phyloP scores from a whole-genome alignment of 1,140 invertebrate species.

The Dendrolimus kikuchii region DNA sequence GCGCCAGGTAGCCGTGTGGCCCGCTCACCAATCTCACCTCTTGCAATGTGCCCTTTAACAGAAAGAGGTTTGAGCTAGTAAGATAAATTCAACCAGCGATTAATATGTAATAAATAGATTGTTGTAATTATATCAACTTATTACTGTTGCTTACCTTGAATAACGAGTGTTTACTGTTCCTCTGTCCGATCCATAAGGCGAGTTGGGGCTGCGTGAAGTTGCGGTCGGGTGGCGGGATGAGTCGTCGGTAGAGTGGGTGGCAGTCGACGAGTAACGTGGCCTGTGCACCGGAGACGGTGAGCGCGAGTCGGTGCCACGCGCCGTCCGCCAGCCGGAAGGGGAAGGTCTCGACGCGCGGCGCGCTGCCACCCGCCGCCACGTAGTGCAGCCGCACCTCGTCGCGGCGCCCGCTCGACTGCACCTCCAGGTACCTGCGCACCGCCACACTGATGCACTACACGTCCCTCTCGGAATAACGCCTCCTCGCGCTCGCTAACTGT shows the following conservation, averaged over 20 bases:
- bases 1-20: conserved; percentile 87
- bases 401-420: conserved; percentile 90
- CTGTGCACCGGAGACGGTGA: conserved; percentile 86
- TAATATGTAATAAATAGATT: too few species aligned
- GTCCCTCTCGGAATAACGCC: conserved; percentile 25
- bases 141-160: conserved; percentile 80
- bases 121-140: background rate
- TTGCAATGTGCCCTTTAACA: conserved; percentile 86
- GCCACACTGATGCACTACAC: conserved; percentile 27
- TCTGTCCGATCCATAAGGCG: conserved; percentile 89
- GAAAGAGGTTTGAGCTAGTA: background rate
- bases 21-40: conserved; percentile 88
- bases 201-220: conserved; percentile 82
- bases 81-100: too few species aligned
- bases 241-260: conserved; percentile 84
- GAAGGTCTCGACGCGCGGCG: conserved; percentile 87
- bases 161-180: conserved; percentile 86
- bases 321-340: conserved; percentile 88
- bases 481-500: conserved; percentile 52
- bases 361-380: conserved; percentile 75
- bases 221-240: conserved; percentile 77
- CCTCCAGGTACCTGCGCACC: conserved; percentile 85
- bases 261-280: conserved; percentile 90
- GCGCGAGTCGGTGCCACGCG: conserved; percentile 88
- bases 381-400: conserved; percentile 88